phyloP scores from a whole-genome alignment of 2,888 invertebrate genomes.

The Mantis religiosa region DNA sequence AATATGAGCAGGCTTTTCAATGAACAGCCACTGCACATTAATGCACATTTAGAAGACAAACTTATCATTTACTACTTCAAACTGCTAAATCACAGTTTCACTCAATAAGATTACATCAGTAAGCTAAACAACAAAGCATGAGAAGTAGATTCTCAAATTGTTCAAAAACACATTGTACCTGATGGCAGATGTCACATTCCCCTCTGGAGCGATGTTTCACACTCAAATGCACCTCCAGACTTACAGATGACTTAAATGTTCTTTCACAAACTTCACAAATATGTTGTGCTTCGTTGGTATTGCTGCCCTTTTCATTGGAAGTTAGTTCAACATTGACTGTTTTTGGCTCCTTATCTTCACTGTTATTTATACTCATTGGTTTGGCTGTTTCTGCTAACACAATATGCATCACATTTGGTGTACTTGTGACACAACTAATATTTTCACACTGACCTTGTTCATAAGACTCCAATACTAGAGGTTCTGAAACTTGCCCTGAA shows the following conservation, averaged over 20 bases:
- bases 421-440: not conserved
- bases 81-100: no score
- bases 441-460: not conserved
- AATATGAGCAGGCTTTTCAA: no score
- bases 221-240: constrained; percentile 18
- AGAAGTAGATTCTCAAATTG: no score
- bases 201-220: constrained; percentile 20
- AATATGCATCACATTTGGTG: constrained; percentile 21
- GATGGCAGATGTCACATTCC: constrained; percentile 24
- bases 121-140: no score
- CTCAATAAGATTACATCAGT: no score
- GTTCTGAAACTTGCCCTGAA: not conserved
- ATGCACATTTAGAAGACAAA: no score
- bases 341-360: not conserved
- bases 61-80: no score
- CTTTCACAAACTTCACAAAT: constrained; percentile 27
- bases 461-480: constrained; percentile 8
- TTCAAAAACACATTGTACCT: constrained; percentile 6
- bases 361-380: not conserved
- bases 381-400: constrained; percentile 13
- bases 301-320: not conserved
- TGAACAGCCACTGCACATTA: no score
- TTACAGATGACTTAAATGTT: constrained; percentile 6
- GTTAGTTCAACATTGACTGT: not conserved
- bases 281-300: not conserved